Evolutionary conservation across 1,140 invertebrate genomes (phyloP).

Genomic region (Heliconius hewitsoni): DNA sequence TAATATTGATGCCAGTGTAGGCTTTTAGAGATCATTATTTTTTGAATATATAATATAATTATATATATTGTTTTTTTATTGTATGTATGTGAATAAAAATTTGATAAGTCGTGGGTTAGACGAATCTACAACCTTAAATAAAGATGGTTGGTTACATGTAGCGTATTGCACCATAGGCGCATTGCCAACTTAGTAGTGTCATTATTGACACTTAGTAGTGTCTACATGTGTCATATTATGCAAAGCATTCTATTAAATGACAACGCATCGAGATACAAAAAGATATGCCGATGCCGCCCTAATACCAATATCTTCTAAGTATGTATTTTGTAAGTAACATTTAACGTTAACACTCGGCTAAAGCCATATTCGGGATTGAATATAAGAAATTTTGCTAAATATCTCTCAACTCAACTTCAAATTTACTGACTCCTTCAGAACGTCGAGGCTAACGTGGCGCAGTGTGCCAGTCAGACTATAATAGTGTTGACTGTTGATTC

Average conservation of each 20-base stretch:
- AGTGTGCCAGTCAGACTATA: too few relatives aligned
- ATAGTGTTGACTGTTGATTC: too few relatives aligned
- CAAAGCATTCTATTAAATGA: neutral
- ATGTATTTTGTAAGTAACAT: neutral
- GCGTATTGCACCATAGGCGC: neutral
- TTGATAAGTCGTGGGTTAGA: too few relatives aligned
- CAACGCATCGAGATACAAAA: neutral
- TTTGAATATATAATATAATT: neutral
- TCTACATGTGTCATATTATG: neutral
- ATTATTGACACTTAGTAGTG: neutral
- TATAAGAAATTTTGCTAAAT: neutral
- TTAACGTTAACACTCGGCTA: neutral
- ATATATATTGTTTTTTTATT: neutral
- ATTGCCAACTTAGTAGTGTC: neutral
- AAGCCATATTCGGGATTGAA: neutral
- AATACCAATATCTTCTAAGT: neutral
- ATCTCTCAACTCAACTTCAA: neutral
- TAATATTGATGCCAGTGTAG: conserved; percentile 26
- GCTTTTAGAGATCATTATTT: conserved; percentile 5
- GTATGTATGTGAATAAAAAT: too few relatives aligned
- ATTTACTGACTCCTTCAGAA: neutral
- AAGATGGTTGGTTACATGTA: neutral
- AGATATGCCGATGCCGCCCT: neutral
- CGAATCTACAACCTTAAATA: neutral
- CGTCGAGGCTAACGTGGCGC: too few relatives aligned